Base-by-base conservation (phyloP, 2,888 invertebrate species). In the Cancer borealis region DNA sequence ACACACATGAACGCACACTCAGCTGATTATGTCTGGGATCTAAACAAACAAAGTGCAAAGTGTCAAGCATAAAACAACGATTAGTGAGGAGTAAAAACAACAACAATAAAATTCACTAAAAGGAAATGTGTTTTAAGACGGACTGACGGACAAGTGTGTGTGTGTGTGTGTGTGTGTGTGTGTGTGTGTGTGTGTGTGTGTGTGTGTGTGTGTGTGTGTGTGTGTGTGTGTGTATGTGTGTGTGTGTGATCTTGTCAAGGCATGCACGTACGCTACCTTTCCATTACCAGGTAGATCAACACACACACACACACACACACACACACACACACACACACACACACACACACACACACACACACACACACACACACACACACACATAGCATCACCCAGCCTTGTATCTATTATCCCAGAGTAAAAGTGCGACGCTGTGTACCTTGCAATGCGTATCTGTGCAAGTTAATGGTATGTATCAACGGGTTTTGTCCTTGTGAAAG, bases 171-270 rank as follows among this genome's bases (percentile, higher is more conserved):
- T 66, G 66, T n/a, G 66, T 66, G 66, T 66, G 66, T 66, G 66
- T 66, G 66, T 66, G 66, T 66, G 66, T 66, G 66, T 66, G 66
- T 66, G 66, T 66, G 66, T 66, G 66, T 79, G 79, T 79, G 79
- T 79, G 79, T 79, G 79, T 79, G 30, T 30, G 79, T 79, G 30
- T 79, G 30, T 30, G 79, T 30, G 79, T 79, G 79, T 79, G 79
- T 79, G 79, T 79, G 79, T 79, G 79, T 79, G 79, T 79, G 79
- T 79, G 79, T 79, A 30, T 79, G 79, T 79, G 79, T 79, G 79
- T 79, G 79, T 79, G 79, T 79, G 79, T 79, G 30, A 30, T 79
- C 79, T 79, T 79, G 79, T 79, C 79, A 79, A 79, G 14, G 79
- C 79, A 79, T 21, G 73, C 73, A 73, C 73, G 73, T 73, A 73